phyloP scores from a whole-genome alignment of 2,113 vertebrate genomes.

The Oreochromis niloticus region DNA sequence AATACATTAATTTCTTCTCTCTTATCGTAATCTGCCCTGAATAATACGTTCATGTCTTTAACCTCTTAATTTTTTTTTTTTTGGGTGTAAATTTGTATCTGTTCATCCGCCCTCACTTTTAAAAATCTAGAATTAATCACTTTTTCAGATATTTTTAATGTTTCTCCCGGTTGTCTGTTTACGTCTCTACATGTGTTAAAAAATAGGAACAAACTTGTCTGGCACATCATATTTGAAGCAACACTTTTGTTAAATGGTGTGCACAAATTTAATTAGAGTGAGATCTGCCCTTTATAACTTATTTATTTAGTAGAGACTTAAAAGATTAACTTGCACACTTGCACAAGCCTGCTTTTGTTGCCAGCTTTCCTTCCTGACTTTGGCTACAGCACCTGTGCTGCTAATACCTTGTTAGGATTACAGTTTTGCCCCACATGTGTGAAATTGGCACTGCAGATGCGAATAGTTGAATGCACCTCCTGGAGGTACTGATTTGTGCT shows the following conservation, averaged over 20 bases:
- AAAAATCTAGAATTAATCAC: not conserved
- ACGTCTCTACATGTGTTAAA: not conserved
- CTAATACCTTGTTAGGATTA: not conserved
- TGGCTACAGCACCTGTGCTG: not conserved
- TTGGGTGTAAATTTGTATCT: not conserved
- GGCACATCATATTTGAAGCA: not conserved
- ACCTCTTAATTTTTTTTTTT: not conserved
- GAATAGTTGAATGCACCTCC: not conserved
- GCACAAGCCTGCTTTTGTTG: not conserved
- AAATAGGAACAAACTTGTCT: not conserved
- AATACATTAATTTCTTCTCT: not conserved
- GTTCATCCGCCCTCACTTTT: not conserved
- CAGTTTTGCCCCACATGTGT: not conserved
- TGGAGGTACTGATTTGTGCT: not conserved
- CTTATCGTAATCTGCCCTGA: not conserved
- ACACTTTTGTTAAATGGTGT: not conserved
- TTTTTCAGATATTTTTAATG: not conserved
- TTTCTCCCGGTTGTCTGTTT: not conserved
- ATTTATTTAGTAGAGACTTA: not conserved
- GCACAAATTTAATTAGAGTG: not conserved
- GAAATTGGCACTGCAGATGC: not conserved
- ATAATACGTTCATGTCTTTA: not conserved
- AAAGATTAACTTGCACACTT: not conserved
- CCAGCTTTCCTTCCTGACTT: not conserved
- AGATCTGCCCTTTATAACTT: not conserved